Base-by-base conservation (phyloP, 2,888 invertebrate genomes). In the Scaeva pyrastri region DNA sequence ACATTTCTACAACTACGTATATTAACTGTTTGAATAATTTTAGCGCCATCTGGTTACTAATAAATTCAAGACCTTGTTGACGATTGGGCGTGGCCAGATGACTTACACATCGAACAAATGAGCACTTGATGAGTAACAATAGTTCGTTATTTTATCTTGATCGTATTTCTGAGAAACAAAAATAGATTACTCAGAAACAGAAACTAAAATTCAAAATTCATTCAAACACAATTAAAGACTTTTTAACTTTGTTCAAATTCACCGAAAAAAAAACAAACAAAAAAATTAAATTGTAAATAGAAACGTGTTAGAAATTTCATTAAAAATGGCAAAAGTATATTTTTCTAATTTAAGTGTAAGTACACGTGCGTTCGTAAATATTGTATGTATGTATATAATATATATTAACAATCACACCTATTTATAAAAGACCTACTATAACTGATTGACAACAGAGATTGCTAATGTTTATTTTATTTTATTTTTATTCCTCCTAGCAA, bases 81-180 rank as follows among this genome's bases (percentile, higher is more conserved):
- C 31, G 55, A 45, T 23, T 56, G 52, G 80, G 80, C 64, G 70
- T 75, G 80, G 80, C 68, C 45, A 39, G 39, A 56, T 10, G 10
- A 43, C 62, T 55, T 76, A 76, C 71, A 71, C 76, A 81, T 81
- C 48, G n/a, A 8, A n/a, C n/a, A n/a, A n/a, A 70, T 66, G 23
- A 64, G 41, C 31, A 31, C 31, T 26, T 45, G 43, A 56, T 12
- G 16, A 66, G n/a, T 52, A 39, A 12, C 11, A 39, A 39, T 26
- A 26, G 23, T 23, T 52, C 14, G 21, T 50, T 21, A 3, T 11
- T 2, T 21, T 23, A 14, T 23, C 12, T 21, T 50, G n/a, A n/a
- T n/a, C n/a, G n/a, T n/a, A n/a, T 73, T n/a, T 19, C 41, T 12
- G 21, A 60, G 52, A 7, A 19, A 62, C n/a, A 41, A 2, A 26